Conservation (phyloP, 2,113 vertebrate genomes). For the Ceyx cyanopectus region DNA sequence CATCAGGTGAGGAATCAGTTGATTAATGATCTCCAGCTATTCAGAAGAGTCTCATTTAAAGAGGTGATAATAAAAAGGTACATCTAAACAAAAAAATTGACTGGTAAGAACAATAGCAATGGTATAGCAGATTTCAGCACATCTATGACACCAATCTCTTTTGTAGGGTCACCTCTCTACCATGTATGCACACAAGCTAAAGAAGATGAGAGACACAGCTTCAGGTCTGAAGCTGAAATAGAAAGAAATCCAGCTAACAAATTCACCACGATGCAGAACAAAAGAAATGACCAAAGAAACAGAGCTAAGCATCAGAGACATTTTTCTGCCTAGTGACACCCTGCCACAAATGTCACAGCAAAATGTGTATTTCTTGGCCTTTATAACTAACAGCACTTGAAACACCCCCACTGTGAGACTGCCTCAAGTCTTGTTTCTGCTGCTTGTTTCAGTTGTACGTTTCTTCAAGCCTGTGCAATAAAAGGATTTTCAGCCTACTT, state of each 20-base stretch:
- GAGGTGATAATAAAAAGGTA: not conserved
- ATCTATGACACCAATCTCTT: not conserved
- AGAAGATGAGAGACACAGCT: not conserved
- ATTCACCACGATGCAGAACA: not conserved
- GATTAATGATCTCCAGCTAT: not conserved
- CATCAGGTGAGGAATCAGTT: not conserved
- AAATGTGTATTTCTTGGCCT: not conserved
- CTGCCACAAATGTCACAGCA: not conserved
- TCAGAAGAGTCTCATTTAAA: not conserved
- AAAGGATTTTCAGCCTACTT: not conserved
- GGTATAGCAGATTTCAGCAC: rapidly evolving
- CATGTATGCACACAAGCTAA: not conserved
- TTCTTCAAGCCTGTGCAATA: not conserved
- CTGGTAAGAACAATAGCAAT: not conserved
- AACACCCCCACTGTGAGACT: not conserved
- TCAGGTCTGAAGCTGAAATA: not conserved
- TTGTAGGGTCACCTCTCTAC: not conserved
- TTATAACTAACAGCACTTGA: not conserved
- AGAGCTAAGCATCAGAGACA: not conserved
- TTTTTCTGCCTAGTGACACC: not conserved
- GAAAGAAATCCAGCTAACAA: not conserved
- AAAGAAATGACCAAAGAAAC: not conserved
- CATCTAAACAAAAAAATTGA: not conserved
- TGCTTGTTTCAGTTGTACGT: not conserved
- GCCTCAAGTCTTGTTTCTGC: not conserved